Base-by-base conservation (phyloP, 1,140 invertebrate species). In the Drosophila orosa region DNA sequence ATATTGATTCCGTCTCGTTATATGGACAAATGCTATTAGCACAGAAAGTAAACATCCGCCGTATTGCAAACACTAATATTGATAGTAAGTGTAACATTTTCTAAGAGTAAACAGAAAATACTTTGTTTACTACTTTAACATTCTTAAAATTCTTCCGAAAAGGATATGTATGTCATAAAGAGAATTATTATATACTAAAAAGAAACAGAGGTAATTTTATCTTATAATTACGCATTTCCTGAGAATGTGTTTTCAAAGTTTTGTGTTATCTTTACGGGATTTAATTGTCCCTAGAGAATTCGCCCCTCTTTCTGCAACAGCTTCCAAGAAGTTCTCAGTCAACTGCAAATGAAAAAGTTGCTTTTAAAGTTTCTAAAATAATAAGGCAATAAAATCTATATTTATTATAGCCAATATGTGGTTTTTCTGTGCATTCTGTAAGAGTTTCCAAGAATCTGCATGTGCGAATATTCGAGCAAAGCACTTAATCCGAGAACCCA, bases 401-500 rank as follows among this genome's bases (percentile, higher is more conserved):
- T 37, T 66, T 66, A 15, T 15, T 17, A 47, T 47, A 7, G 8
- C 12, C n/a, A 45, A 22, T 29, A 2, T 1, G n/a, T 24, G 19
- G 19, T 15, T 25, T 15, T 10, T 24, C 9, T n/a, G 3, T 1
- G 44, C 7, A 44, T 66, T 44, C 25, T 37, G 35, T 40, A 33
- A 42, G 17, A 48, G 48, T 71, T 71, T 71, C 52, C 68, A 58
- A 71, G 68, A 71, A 71, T 50, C 29, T 33, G 65, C 40, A 69
- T n/a, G 24, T 24, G 13, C 6, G 6, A 44, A 44, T 44, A 42
- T 33, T 31, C 24, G 6, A 44, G 27, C 37, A 39, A 58, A 58
- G 22, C 27, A 57, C 50, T 39, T 42, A 31, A 39, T 39, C 27
- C 33, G 17, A 39, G 27, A 45, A 25, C 52, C 68, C 66, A 58